phyloP scores from a whole-genome alignment of 2,113 vertebrate species.

The Podarcis raffonei region DNA sequence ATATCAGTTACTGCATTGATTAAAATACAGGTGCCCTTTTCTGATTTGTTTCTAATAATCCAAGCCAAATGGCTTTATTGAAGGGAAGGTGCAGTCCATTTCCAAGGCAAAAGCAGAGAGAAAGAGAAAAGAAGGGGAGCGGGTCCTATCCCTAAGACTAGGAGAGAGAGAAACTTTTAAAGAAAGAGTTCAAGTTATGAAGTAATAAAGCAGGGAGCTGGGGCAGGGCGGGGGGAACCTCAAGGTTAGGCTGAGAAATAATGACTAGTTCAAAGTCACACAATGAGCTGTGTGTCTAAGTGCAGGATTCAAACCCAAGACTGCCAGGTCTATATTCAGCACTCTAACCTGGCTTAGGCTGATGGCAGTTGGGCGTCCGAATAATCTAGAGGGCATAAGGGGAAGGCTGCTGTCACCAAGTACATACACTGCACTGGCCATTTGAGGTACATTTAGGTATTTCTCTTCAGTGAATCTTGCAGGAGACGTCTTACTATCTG shows the following conservation, averaged over 20 bases:
- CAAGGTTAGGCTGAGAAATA: not conserved
- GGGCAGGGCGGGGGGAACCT: too few relatives aligned
- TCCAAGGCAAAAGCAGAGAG: not conserved
- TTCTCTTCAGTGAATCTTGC: not conserved
- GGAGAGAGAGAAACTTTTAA: not conserved
- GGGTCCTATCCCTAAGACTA: not conserved
- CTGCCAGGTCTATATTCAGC: not conserved
- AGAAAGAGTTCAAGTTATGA: not conserved
- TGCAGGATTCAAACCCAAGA: not conserved
- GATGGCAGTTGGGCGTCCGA: too few relatives aligned
- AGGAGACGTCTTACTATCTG: not conserved
- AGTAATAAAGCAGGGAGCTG: not conserved
- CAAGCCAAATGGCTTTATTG: slow-evolving; percentile 12
- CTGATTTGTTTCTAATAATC: not conserved
- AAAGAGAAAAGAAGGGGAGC: too few relatives aligned
- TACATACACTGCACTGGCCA: not conserved
- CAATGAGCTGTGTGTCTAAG: not conserved
- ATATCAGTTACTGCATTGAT: slow-evolving; percentile 62
- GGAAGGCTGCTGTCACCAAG: not conserved
- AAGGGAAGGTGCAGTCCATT: slow-evolving; percentile 21
- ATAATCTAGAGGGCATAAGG: too few relatives aligned
- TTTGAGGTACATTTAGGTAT: not conserved
- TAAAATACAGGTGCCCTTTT: slow-evolving; percentile 57
- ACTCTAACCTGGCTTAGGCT: not conserved
- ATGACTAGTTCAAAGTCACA: not conserved